Conservation (phyloP, 2,888 invertebrate species). For the Agrotis exclamationis region DNA sequence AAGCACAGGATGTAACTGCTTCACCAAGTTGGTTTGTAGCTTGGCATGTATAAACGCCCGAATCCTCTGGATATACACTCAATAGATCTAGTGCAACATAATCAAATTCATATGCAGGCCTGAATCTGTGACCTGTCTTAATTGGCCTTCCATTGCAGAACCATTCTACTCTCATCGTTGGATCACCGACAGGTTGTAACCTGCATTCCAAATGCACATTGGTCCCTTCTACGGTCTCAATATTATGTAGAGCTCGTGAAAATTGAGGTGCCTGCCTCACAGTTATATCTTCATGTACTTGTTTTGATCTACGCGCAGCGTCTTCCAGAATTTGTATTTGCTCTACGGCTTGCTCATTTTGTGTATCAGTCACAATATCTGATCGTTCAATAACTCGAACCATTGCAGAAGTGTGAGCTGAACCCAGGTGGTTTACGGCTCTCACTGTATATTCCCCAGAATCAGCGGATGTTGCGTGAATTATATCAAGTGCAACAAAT, state of each 20-base stretch:
- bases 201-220: conserved; percentile 98
- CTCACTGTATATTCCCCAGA: conserved; percentile 98
- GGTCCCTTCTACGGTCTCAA: conserved; percentile 97
- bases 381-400: conserved; percentile 96
- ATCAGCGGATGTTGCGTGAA: conserved; percentile 98
- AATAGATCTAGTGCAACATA: conserved; percentile 99
- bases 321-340: conserved; percentile 98
- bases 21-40: conserved; percentile 98
- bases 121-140: conserved; percentile 97
- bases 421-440: conserved; percentile 98
- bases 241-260: conserved; percentile 96
- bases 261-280: conserved; percentile 97
- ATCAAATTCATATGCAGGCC: conserved; percentile 99
- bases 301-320: conserved; percentile 93
- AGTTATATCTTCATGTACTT: conserved; percentile 95
- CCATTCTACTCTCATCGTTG: conserved; percentile 99
- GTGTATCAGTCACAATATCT: conserved; percentile 96
- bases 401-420: conserved; percentile 97
- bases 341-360: conserved; percentile 97
- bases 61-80: conserved; percentile 99
- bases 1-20: conserved; percentile 97
- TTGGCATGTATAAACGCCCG: conserved; percentile 98
- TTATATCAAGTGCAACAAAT: conserved; percentile 98
- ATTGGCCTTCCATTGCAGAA: conserved; percentile 98
- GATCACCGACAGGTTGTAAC: conserved; percentile 97